Percentiles rank a stretch among this genome's conserved stretches.
These are phyloP conservation scores for Drosophila busckii DNA, from an alignment of 1,140 invertebrate species.

Conservation along the genomic window DNA sequence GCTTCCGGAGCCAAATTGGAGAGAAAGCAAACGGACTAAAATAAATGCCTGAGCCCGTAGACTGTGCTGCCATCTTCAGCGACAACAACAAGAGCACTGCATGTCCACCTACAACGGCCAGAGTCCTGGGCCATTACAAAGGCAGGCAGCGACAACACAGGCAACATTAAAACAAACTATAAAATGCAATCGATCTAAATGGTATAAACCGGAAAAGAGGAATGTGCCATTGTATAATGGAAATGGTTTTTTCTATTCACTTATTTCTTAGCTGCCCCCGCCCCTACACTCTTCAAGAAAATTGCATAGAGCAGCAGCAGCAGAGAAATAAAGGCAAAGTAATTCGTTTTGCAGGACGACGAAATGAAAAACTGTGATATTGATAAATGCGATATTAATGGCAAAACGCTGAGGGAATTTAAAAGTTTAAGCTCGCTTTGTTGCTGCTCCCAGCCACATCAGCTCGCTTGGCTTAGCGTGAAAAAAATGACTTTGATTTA, in stretches of 20 bases:
- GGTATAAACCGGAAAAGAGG: constrained; percentile 68
- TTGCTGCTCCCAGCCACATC: constrained; percentile 3
- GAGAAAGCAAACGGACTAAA: constrained; percentile 35
- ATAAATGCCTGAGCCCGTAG: constrained; percentile 38
- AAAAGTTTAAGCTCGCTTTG: constrained; percentile 48
- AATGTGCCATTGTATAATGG: constrained; percentile 71
- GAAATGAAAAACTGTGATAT: constrained; percentile 74
- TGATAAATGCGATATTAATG: constrained; percentile 74
- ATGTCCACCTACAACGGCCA: constrained; percentile 3
- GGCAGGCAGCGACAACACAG: constrained; percentile 21
- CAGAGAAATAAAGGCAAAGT: constrained; percentile 40
- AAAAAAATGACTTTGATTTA: constrained; percentile 52
- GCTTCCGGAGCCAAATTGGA: constrained; percentile 52
- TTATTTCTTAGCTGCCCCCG: too few relatives aligned
- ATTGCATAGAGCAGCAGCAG: constrained; percentile 26
- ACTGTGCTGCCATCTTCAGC: constrained; percentile 34
- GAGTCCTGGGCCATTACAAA: constrained; percentile 20
- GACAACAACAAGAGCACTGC: background rate
- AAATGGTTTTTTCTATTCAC: constrained; percentile 61
- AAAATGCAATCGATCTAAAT: constrained; percentile 75
- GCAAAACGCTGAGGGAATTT: constrained; percentile 63
- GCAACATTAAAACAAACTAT: constrained; percentile 74
- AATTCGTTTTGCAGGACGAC: constrained; percentile 57
- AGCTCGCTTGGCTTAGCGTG: constrained; percentile 12
- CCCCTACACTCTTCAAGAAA: constrained; percentile 28